Evolutionary conservation across 2,113 vertebrate genomes (phyloP), one percentile per base, ranked within the genome.

Genomic region (Anoplopoma fimbria): DNA sequence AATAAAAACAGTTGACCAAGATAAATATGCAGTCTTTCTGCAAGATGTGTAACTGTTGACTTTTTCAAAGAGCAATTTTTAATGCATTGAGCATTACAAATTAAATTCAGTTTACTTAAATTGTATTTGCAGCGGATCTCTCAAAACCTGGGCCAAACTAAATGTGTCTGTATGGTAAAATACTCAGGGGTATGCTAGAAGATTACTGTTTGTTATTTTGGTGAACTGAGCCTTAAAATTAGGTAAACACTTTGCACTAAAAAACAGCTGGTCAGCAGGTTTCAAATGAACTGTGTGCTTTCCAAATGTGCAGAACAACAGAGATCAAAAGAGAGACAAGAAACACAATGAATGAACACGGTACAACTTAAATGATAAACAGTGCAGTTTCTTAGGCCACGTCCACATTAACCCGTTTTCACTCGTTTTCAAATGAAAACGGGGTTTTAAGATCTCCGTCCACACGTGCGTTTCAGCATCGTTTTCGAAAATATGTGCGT

Each of bases 181-280:
- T 49, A 49, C 53, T 42, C n/a, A 51, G 53, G 15, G 38, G 40
- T 38, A 27, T 9, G 17, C 8, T 60, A 10, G 51, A 27, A 63
- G 63, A 63, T 55, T 2, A 40, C 13, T 70, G 27, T 69, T 70
- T 49, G 17, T 57, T 6, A 36, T 65, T 65, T 77, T 31, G 6
- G 13, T 65, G 29, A 63, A 38, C 21, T 45, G 60, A 65, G 13
- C 40, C 15, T 36, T 47, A 58, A 45, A 70, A 7, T 53, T 55
- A 33, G 3, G 31, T n/a, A 17, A 76, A 70, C n/a, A 27, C 12
- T 64, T 31, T 25, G 10, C 10, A 45, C 25, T 4, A 53, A 23
- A 31, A 69, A 63, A 33, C 31, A 69, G 9, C 6, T 70, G 33
- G 27, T 67, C 51, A 58, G 62, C 49, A 49, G 23, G 14, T 81